Evolutionary conservation across 2,888 invertebrate genomes (phyloP), one percentile per base, ranked within the genome.

Genomic region (Nemurella pictetii): DNA sequence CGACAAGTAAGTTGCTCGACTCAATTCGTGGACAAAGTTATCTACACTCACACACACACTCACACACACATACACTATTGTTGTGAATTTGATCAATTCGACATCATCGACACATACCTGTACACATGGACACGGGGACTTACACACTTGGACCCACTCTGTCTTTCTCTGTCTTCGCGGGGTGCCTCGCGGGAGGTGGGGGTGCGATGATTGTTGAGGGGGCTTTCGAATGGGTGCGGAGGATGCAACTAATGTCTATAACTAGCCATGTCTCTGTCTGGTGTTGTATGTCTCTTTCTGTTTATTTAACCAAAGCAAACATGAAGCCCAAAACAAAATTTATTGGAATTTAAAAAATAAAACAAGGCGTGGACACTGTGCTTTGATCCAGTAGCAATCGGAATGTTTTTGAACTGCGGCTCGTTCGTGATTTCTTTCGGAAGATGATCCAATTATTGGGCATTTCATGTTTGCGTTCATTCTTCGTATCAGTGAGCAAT

Each of bases 1-100:
- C 94, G 95, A 92, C 95, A 95, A 95, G 95, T 95, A 95, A 95
- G 95, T 95, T 84, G 29, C 28, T n/a, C 9, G 29, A 78, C 26
- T 80, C 30, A n/a, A n/a, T 77, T 77, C 26, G 28, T 77, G 12
- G 12, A 80, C 1, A 26, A 30, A 1, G 29, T n/a, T 15, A 15
- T 1, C 78, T 1, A 78, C 28, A 78, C 20, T 9, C 80, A 80
- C 80, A 80, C 80, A 20, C 32, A 80, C 80, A 80, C 80, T 3
- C 80, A 80, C n/a, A 25, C 81, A 81, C 55, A 81, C 82, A 36
- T 36, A 72, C 35, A 82, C 20, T n/a, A n/a, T n/a, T n/a, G n/a
- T n/a, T 72, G 26, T 27, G 3, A 72, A 26, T 36, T 15, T 15
- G 78, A 72, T 78, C 78, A 78, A 15, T 12, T 5, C 9, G n/a